These are phyloP conservation scores for Paradisaea rubra DNA, from an alignment of 2,113 vertebrate species.

Conservation along the genomic window DNA sequence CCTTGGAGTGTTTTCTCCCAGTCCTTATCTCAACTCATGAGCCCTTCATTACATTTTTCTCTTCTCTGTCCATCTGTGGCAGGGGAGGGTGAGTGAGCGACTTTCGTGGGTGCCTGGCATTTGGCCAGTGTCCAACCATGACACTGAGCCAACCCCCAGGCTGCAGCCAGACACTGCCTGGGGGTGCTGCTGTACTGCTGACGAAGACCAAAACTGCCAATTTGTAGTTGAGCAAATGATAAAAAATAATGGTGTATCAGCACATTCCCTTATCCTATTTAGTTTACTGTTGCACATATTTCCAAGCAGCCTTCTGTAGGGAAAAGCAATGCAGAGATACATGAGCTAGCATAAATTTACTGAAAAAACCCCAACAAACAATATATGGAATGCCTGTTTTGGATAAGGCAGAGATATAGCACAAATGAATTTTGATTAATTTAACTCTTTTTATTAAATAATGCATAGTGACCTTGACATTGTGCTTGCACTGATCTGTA, in stretches of 20 bases:
- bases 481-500: background rate
- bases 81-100: rapidly evolving
- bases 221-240: background rate
- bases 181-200: background rate
- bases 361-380: background rate
- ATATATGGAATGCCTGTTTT: background rate
- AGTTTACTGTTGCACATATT: background rate
- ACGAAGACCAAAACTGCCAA: background rate
- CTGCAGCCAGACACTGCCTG: background rate
- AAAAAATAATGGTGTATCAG: background rate
- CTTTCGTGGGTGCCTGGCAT: rapidly evolving
- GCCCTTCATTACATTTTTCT: background rate
- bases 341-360: background rate
- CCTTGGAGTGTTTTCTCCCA: background rate
- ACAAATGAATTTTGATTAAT: background rate
- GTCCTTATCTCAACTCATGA: background rate
- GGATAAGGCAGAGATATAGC: background rate
- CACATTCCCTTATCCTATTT: background rate
- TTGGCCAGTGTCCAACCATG: background rate
- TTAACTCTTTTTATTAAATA: background rate
- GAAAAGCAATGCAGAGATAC: background rate
- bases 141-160: background rate
- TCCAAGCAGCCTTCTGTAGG: background rate
- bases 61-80: no score
- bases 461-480: background rate